phyloP scores from a whole-genome alignment of 1,140 invertebrate species.

The Drosophila auraria region DNA sequence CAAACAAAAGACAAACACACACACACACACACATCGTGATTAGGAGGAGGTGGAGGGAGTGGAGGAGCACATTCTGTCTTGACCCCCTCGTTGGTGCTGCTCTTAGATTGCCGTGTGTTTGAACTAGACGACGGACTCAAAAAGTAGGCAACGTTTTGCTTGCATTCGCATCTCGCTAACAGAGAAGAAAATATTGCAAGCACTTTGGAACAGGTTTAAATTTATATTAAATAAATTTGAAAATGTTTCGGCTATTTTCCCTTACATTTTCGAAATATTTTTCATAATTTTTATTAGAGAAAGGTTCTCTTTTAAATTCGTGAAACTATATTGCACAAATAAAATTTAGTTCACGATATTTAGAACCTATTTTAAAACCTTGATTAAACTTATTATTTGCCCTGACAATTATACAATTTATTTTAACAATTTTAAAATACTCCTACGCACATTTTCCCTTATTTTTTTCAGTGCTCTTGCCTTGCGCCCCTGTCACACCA shows the following conservation, averaged over 20 bases:
- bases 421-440: neutral
- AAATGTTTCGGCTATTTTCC: neutral
- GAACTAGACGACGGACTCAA: slow-evolving; percentile 44
- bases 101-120: slow-evolving; percentile 21
- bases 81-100: neutral
- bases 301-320: no score
- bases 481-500: slow-evolving; percentile 24
- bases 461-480: slow-evolving; percentile 12
- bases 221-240: no score
- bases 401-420: no score
- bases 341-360: no score
- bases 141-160: slow-evolving; percentile 54
- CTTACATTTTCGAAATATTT: neutral
- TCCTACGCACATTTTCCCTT: neutral
- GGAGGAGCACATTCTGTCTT: slow-evolving; percentile 17
- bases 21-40: slow-evolving; percentile 4
- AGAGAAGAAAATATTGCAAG: neutral
- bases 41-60: neutral
- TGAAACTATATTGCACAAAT: no score
- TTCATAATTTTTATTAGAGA: neutral
- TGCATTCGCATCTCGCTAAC: slow-evolving; percentile 27
- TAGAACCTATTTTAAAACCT: no score
- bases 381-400: no score
- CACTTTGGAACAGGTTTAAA: neutral
- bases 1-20: slow-evolving; percentile 52